A percentile compares a stretch with the other conserved stretches of the same genome.
Evolutionary conservation across 2,797 vertebrate genomes (phyloP).

Genomic region (Tolypeutes matacus): DNA sequence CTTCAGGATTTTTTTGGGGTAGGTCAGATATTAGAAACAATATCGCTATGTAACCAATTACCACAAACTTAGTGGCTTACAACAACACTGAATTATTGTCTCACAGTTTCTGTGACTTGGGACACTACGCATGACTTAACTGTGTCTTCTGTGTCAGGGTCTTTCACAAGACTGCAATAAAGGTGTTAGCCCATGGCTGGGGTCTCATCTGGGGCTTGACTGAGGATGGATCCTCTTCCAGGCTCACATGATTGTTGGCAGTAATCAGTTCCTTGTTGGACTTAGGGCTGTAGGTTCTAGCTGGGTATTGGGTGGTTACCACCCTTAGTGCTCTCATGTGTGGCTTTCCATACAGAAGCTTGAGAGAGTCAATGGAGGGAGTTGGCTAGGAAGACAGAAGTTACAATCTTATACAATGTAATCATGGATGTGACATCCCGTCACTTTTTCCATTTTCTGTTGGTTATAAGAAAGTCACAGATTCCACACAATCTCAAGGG

Average conservation of each 20-base stretch:
- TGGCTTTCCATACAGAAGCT: not conserved
- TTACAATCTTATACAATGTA: not conserved
- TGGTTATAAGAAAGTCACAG: not conserved
- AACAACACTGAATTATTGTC: not conserved
- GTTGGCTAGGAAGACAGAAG: not conserved
- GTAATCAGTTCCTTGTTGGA: not conserved
- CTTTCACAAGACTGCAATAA: not conserved
- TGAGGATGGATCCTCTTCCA: not conserved
- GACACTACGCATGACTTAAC: not conserved
- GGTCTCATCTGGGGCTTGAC: not conserved
- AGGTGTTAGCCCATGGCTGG: not conserved
- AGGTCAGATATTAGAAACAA: not conserved
- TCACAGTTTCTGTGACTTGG: not conserved
- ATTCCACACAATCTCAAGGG: not conserved
- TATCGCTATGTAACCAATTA: not conserved
- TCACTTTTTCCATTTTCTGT: not conserved
- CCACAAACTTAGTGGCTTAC: not conserved
- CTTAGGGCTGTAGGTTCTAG: not conserved
- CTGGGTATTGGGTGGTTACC: not conserved
- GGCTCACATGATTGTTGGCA: not conserved
- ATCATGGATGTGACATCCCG: not conserved
- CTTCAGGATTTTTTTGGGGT: constrained; percentile 1
- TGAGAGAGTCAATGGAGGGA: not conserved
- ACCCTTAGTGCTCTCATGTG: not conserved
- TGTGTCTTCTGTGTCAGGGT: not conserved